These are phyloP conservation scores for Peromyscus polionotus DNA, from an alignment of 2,113 vertebrate genomes.

Conservation along the genomic window DNA sequence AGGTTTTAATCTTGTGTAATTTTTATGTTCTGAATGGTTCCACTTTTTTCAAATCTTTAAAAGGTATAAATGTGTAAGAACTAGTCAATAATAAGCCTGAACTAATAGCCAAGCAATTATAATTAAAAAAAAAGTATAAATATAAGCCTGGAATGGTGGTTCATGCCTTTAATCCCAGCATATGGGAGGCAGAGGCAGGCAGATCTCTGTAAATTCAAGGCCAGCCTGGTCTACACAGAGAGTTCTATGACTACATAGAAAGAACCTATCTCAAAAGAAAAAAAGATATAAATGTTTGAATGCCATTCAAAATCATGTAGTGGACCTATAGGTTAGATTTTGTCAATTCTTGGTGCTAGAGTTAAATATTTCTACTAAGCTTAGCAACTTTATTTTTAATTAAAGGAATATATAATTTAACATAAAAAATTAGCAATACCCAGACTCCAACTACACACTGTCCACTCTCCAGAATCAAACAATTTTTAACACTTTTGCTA, in stretches of 20 bases:
- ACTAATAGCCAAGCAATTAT: no score
- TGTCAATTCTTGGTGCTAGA: not conserved
- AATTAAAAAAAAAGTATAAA: no score
- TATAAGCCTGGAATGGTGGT: no score
- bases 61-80: not conserved
- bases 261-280: no score
- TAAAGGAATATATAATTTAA: not conserved
- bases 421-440: not conserved
- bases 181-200: no score
- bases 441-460: not conserved
- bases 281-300: no score
- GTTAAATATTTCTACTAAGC: not conserved
- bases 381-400: not conserved
- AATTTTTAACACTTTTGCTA: not conserved
- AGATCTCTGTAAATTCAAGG: not conserved
- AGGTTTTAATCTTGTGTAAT: not conserved
- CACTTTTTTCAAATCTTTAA: constrained; percentile 27
- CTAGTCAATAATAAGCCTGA: no score
- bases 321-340: no score
- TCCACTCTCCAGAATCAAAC: not conserved
- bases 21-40: not conserved
- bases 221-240: not conserved
- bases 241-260: no score
- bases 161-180: no score
- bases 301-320: no score